A percentile compares a stretch with the other conserved stretches of the same genome.
These are phyloP conservation scores for Motacilla tschutschensis DNA, from an alignment of 2,113 vertebrate genomes.

Conservation along the genomic window DNA sequence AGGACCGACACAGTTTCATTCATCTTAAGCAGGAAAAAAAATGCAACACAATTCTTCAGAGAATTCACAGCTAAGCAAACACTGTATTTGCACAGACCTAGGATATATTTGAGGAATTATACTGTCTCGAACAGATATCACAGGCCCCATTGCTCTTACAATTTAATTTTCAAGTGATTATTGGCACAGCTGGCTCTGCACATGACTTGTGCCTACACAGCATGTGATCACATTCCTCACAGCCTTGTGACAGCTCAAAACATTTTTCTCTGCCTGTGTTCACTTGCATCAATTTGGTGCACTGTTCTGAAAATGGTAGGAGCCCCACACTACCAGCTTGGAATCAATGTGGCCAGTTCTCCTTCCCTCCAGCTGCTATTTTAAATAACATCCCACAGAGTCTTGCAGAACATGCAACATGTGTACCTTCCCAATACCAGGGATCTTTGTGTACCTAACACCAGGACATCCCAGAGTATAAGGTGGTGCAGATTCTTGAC, in stretches of 20 bases:
- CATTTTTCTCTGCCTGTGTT: neutral
- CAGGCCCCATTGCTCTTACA: neutral
- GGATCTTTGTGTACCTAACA: neutral
- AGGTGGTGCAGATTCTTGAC: neutral
- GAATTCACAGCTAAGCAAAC: neutral
- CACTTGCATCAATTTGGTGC: neutral
- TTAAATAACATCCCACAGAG: neutral
- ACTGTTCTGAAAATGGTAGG: neutral
- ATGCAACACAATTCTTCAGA: neutral
- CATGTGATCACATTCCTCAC: neutral
- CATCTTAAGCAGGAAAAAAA: neutral
- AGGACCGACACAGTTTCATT: neutral
- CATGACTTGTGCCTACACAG: neutral
- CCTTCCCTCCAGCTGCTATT: neutral
- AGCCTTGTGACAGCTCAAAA: neutral
- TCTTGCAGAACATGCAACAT: neutral
- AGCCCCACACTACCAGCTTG: neutral
- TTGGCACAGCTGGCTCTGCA: neutral
- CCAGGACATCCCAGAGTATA: neutral
- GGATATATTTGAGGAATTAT: neutral
- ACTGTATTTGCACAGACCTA: neutral
- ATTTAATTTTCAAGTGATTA: constrained; percentile 3
- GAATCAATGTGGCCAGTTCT: neutral
- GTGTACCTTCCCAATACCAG: neutral
- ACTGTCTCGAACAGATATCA: neutral